phyloP scores from a whole-genome alignment of 2,797 vertebrate species.

The Lutjanus argentimaculatus region DNA sequence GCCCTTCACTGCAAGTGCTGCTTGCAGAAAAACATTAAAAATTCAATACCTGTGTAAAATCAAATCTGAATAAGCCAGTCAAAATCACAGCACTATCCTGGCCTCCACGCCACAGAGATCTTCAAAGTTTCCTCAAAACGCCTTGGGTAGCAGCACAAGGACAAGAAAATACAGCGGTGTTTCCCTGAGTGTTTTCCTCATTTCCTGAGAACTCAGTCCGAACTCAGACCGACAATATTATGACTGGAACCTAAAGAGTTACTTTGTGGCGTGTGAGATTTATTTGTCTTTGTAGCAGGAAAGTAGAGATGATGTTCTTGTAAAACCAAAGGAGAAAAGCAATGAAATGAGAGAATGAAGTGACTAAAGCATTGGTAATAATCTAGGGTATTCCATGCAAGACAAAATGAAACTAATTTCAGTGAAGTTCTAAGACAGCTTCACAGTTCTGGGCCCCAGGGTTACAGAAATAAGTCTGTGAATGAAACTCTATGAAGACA shows the following conservation, averaged over 20 bases:
- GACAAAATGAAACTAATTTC: slow-evolving; percentile 24
- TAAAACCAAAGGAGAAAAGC: slow-evolving; percentile 29
- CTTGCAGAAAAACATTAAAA: slow-evolving; percentile 31
- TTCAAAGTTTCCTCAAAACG: slow-evolving; percentile 62
- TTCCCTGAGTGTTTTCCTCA: slow-evolving; percentile 50
- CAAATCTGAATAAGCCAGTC: slow-evolving; percentile 58
- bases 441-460: neutral
- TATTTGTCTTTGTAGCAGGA: slow-evolving; percentile 49
- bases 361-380: slow-evolving; percentile 12
- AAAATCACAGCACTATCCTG: slow-evolving; percentile 46
- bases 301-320: slow-evolving; percentile 35
- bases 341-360: slow-evolving; percentile 21
- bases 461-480: neutral
- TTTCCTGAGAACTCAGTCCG: slow-evolving; percentile 67
- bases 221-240: slow-evolving; percentile 67
- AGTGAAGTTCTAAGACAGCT: slow-evolving; percentile 14
- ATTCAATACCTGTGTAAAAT: slow-evolving; percentile 52
- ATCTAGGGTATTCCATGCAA: slow-evolving; percentile 23
- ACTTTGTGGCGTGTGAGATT: slow-evolving; percentile 35
- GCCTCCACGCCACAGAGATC: slow-evolving; percentile 38
- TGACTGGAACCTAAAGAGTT: slow-evolving; percentile 53
- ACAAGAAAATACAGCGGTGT: slow-evolving; percentile 48
- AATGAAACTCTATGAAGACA: neutral
- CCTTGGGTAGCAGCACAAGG: slow-evolving; percentile 52
- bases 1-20: slow-evolving; percentile 22